Evolutionary conservation across 2,888 invertebrate species (phyloP).

Genomic region (Notodromas monacha): DNA sequence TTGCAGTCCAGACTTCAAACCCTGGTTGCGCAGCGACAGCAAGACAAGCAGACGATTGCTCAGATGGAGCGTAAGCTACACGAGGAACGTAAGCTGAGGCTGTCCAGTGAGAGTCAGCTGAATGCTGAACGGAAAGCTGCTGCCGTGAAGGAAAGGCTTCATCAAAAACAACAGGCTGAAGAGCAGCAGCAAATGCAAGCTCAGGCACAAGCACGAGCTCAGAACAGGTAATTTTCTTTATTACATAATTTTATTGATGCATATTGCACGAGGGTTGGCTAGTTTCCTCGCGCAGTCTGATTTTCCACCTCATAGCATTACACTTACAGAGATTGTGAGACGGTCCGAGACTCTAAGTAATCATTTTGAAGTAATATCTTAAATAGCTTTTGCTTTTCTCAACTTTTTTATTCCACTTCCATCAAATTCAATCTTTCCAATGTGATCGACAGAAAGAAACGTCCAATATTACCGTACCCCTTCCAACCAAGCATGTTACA

Average conservation of each 20-base stretch:
- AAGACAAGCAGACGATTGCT: slow-evolving; percentile 40
- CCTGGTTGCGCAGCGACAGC: slow-evolving; percentile 31
- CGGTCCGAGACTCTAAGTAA: too few species aligned
- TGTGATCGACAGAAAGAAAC: too few species aligned
- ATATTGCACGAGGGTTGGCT: too few species aligned
- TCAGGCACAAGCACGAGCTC: slow-evolving; percentile 9
- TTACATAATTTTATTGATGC: too few species aligned
- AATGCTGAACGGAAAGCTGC: slow-evolving; percentile 36
- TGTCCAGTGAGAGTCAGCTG: slow-evolving; percentile 35
- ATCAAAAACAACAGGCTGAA: slow-evolving; percentile 9
- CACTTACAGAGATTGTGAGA: too few species aligned
- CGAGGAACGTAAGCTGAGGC: slow-evolving; percentile 48
- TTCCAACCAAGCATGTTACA: too few species aligned
- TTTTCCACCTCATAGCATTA: too few species aligned
- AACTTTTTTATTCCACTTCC: too few species aligned
- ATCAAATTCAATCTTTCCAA: too few species aligned
- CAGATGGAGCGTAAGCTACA: slow-evolving; percentile 41
- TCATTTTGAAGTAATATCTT: slow-evolving; percentile 6
- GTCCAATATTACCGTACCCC: too few species aligned
- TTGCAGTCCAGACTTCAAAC: slow-evolving; percentile 42
- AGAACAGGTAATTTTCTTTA: too few species aligned
- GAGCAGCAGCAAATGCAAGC: slow-evolving; percentile 10
- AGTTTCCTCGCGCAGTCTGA: too few species aligned
- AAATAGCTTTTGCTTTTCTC: slow-evolving; percentile 7
- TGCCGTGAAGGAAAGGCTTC: slow-evolving; percentile 21